These are phyloP conservation scores for Akabosia matsudoensis DNA, from an alignment of 1,140 invertebrate species.

Conservation along the genomic window DNA sequence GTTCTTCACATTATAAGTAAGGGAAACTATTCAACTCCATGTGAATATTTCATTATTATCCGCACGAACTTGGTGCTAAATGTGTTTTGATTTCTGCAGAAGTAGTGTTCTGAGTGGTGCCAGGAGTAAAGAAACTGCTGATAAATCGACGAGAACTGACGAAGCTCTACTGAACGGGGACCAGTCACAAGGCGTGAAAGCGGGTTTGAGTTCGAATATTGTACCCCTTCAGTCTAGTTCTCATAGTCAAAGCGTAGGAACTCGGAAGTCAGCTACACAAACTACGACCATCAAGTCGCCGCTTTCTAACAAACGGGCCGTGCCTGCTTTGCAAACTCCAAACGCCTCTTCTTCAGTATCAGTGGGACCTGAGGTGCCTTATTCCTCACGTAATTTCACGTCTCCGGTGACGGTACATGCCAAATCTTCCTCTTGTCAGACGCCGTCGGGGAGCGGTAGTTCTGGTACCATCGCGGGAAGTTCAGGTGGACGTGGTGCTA, in stretches of 20 bases:
- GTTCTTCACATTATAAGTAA: constrained; percentile 36
- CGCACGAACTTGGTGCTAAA: not conserved
- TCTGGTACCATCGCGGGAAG: not conserved
- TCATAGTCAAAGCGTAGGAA: constrained; percentile 42
- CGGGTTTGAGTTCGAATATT: not conserved
- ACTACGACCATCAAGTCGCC: constrained; percentile 33
- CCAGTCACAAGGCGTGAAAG: constrained; percentile 27
- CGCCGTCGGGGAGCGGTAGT: constrained; percentile 5
- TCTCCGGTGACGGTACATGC: constrained; percentile 39
- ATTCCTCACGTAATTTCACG: constrained; percentile 32
- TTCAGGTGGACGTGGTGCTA: constrained; percentile 33
- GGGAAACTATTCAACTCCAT: not conserved
- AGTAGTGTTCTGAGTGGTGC: constrained; percentile 9
- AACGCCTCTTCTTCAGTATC: constrained; percentile 28
- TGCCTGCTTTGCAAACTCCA: constrained; percentile 40
- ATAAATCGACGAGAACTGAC: constrained; percentile 58
- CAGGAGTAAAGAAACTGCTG: constrained; percentile 51
- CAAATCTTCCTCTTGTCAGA: constrained; percentile 29
- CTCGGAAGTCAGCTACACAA: constrained; percentile 8
- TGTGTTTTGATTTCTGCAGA: constrained; percentile 23
- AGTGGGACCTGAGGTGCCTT: constrained; percentile 44
- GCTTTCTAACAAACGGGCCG: constrained; percentile 33
- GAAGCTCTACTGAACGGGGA: constrained; percentile 40
- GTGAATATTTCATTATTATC: not conserved
- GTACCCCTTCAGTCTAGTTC: not conserved